Evolutionary conservation across 2,113 vertebrate genomes (phyloP).

Genomic region (Irena cyanogastra): DNA sequence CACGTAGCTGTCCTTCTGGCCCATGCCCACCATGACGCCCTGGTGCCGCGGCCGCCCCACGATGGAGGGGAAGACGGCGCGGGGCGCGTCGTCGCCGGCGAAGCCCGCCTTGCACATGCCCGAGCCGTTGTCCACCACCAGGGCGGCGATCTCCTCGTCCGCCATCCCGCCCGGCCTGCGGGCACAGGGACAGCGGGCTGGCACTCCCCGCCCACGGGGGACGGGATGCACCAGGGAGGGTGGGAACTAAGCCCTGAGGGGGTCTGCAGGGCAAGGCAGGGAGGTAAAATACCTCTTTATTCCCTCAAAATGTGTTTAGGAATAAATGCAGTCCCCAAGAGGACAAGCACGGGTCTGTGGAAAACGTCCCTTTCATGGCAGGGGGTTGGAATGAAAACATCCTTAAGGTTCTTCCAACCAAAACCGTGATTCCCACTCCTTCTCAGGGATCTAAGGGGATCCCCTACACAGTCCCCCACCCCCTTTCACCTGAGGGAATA

Average conservation of each 20-base stretch:
- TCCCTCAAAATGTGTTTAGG: accelerated
- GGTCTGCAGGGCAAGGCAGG: neutral
- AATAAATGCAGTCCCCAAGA: accelerated
- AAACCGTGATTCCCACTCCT: accelerated
- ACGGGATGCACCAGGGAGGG: neutral
- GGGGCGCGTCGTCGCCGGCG: constrained; percentile 66
- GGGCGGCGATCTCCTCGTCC: constrained; percentile 61
- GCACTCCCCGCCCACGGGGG: accelerated
- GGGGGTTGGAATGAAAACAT: neutral
- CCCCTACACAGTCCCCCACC: accelerated
- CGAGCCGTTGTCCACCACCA: constrained; percentile 73
- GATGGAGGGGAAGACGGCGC: constrained; percentile 71
- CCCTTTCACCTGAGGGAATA: neutral
- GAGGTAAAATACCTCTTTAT: accelerated
- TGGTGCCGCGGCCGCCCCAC: constrained; percentile 72
- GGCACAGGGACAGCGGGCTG: accelerated
- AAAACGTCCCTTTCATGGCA: accelerated
- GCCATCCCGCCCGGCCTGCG: constrained; percentile 8
- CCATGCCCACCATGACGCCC: constrained; percentile 73
- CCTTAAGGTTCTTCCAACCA: neutral
- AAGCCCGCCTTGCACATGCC: constrained; percentile 74
- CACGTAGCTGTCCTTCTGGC: constrained; percentile 72
- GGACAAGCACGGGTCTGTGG: too few relatives aligned
- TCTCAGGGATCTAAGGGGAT: accelerated
- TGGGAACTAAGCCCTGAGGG: accelerated